These are phyloP conservation scores for Rhadina sibilatrix DNA, from an alignment of 2,113 vertebrate species.

Conservation along the genomic window DNA sequence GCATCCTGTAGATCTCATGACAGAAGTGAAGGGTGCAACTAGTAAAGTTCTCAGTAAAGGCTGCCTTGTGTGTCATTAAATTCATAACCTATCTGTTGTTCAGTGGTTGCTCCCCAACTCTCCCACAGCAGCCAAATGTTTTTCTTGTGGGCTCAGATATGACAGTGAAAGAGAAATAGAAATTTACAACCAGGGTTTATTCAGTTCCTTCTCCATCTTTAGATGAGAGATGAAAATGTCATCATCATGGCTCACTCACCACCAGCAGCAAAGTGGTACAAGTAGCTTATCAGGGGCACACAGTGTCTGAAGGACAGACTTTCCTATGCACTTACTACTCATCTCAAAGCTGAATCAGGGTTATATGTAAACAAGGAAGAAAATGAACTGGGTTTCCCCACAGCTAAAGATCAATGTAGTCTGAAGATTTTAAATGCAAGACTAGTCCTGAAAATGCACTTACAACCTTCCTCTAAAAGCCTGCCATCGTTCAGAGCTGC, in stretches of 20 bases:
- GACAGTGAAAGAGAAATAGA: not conserved
- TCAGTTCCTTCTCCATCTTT: not conserved
- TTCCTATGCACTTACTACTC: not conserved
- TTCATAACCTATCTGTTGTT: not conserved
- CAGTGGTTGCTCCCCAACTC: not conserved
- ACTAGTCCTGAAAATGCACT: not conserved
- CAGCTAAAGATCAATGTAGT: not conserved
- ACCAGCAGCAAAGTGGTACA: not conserved
- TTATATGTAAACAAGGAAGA: conserved; percentile 10
- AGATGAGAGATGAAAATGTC: not conserved
- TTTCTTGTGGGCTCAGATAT: not conserved
- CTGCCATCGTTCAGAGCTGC: not conserved
- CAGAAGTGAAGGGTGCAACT: not conserved
- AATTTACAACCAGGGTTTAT: not conserved
- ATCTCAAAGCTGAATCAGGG: not conserved
- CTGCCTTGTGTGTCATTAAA: not conserved
- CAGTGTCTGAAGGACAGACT: not conserved
- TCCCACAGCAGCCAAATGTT: not conserved
- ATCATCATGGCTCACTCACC: not conserved
- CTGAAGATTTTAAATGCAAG: not conserved
- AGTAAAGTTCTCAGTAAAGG: not conserved
- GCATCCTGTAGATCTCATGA: not conserved
- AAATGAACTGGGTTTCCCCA: not conserved
- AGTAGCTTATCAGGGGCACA: not conserved
- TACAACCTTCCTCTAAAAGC: not conserved